Base-by-base conservation (phyloP, 2,113 vertebrate genomes). In the Lepisosteus osseus region DNA sequence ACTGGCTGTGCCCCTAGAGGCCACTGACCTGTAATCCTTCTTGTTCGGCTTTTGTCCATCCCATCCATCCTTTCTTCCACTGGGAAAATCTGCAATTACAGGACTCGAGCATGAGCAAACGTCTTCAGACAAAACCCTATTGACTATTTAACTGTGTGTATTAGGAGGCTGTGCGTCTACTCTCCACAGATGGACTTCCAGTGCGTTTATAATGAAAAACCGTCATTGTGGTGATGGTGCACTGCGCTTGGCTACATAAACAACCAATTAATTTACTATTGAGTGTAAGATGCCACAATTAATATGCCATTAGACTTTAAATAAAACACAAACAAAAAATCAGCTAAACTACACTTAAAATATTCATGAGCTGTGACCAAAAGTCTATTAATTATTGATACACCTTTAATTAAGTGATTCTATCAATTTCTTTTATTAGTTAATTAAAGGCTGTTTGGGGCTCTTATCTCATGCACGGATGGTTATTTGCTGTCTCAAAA, bases 1-100 rank as follows among this genome's bases (percentile, higher is more conserved):
- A 85, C 79, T 82, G 80, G 72, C 82, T 79, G 68, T 61, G 77
- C 66, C 70, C 79, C 74, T 65, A 65, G 80, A 80, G 82, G 63
- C 6, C 68, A 13, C 77, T 84, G 82, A 83, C 85, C 86, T 73
- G 77, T 73, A 74, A 82, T 85, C 72, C 72, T 63, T 83, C 75
- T 79, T 73, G 69, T 57, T 76, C 68, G 67, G 61, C 74, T 83
- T 76, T 75, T 71, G 62, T 55, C 67, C 61, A 74, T 51, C 7
- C 63, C 4, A 67, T 83, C 78, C 76, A 82, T 73, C 68, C 84
- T 73, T 45, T 65, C 68, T 61, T 72, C 64, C 68, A 56, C 47
- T 56, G 17, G 71, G 75, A 65, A 66, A 67, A 75, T 71, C 71
- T 69, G 29, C 44, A 42, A 29, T 56, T n/a, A 59, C 6, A 59